Conservation (phyloP, 2,113 vertebrate genomes). For the Callocephalon fimbriatum region DNA sequence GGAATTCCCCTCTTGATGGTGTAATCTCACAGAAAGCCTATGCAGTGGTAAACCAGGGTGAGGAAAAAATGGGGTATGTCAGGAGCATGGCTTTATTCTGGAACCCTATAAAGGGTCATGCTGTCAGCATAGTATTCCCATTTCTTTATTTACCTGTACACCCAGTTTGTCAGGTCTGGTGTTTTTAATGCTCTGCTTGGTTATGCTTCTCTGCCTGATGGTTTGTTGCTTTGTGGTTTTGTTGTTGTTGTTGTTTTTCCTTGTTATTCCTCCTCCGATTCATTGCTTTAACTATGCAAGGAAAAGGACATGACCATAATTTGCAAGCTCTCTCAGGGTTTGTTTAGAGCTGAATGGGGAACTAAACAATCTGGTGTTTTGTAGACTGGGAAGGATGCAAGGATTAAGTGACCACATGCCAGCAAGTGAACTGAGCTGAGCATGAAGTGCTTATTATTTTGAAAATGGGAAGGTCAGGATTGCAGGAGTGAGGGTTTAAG, state of each 20-base stretch:
- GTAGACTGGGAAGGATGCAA: neutral
- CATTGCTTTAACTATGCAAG: neutral
- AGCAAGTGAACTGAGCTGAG: conserved; percentile 16
- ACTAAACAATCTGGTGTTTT: neutral
- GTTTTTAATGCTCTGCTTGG: neutral
- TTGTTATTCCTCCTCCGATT: conserved; percentile 11
- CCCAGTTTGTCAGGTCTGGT: neutral
- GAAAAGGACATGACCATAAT: neutral
- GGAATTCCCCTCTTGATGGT: neutral
- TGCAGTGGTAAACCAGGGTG: neutral
- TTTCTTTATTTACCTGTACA: neutral
- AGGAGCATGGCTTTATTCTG: neutral
- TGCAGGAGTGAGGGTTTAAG: conserved; percentile 7
- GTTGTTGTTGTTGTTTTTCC: neutral
- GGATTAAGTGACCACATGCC: conserved; percentile 6
- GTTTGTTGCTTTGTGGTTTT: neutral
- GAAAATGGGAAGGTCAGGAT: conserved; percentile 39
- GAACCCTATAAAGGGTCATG: neutral
- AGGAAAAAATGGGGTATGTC: neutral
- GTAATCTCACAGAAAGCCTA: neutral
- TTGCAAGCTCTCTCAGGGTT: neutral
- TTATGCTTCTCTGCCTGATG: neutral
- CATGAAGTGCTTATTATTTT: conserved; percentile 47
- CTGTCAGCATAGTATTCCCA: neutral
- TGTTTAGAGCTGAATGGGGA: neutral